Base-by-base conservation (phyloP, 2,888 invertebrate genomes). In the Eupithecia exiguata region DNA sequence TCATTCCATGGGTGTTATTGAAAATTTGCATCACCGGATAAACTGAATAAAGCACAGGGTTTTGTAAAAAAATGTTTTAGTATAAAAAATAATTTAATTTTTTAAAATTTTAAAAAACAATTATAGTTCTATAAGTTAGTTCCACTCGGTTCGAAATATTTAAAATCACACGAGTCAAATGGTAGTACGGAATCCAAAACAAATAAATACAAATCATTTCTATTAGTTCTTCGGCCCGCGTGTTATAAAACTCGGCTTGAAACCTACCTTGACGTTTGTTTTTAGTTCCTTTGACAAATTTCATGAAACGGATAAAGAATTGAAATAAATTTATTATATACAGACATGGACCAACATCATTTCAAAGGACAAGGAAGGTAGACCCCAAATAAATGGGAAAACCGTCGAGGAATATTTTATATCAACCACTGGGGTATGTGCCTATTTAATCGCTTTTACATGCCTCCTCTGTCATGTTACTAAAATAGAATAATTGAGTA, bases 1-100 rank as follows among this genome's bases (percentile, higher is more conserved):
- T 80, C 78, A 80, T 74, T 77, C 71, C 75, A 76, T 79, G 77
- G 76, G 78, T 78, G 68, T 77, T 80, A 81, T 81, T 79, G 81
- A 74, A 77, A 79, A 81, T 76, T 74, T 82, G 81, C 81, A 81
- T 79, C 74, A 75, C 25, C 70, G 53, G 69, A 61, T 30, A 62
- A 40, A 69, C 35, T 12, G 10, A 38, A 25, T 10, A 74, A 71
- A 71, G 49, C 16, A 62, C n/a, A 21, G 21, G 3, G 21, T 53
- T 53, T 53, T 53, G 12, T 53, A 53, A 53, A 49, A 46, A 53
- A 46, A 46, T 7, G n/a, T 16, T n/a, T n/a, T 46, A 6, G 18
- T 5, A 46, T 46, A 43, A 43, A 43, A n/a, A n/a, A n/a, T n/a
- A n/a, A n/a, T n/a, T n/a, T n/a, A n/a, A n/a, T n/a, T n/a, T n/a